Evolutionary conservation across 1,140 invertebrate genomes (phyloP), one percentile per base, ranked within the genome.

Genomic region (Zaprionus taronus): DNA sequence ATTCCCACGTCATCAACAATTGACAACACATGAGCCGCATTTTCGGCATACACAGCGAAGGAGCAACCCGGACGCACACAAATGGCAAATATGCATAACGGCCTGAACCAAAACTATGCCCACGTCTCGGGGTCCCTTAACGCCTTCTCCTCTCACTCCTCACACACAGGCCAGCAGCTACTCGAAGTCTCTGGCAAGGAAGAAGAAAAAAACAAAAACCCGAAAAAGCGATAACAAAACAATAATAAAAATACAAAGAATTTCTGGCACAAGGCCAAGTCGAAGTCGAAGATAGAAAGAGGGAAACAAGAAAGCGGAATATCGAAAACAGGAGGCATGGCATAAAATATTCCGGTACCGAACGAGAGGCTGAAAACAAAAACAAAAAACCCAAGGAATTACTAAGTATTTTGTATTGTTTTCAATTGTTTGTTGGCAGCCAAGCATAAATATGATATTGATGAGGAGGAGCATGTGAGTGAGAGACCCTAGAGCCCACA

Each of bases 331-430:
- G 58, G 55, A 75, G 64, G 61, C 65, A 71, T 56, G 31, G 78
- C 77, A 87, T 79, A 80, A 83, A 82, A 80, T 79, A 80, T 83
- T 69, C 80, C 34, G 11, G 31, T 31, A 56, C 24, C 53, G 28
- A 62, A 31, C 53, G 14, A 47, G 51, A 56, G 34, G 53, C 28
- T 47, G 49, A 69, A 55, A 63, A 56, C 63, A 56, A 72, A 55
- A 73, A 58, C 53, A 79, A 77, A 77, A 57, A 74, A 61, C 63
- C 63, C 64, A 55, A 80, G 71, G 81, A 83, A 83, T 87, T 87
- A 77, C 81, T 83, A 78, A 83, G 83, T 87, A 87, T 87, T 87
- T 87, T 87, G 83, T 87, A 87, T 87, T 87, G 83, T 78, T 87
- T 87, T 87, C 83, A 87, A 87, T 87, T 87, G 83, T 87, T 87